A percentile compares a stretch with the other conserved stretches of the same genome.
These are phyloP conservation scores for Eristalis tenax DNA, from an alignment of 2,888 invertebrate genomes.

Conservation along the genomic window DNA sequence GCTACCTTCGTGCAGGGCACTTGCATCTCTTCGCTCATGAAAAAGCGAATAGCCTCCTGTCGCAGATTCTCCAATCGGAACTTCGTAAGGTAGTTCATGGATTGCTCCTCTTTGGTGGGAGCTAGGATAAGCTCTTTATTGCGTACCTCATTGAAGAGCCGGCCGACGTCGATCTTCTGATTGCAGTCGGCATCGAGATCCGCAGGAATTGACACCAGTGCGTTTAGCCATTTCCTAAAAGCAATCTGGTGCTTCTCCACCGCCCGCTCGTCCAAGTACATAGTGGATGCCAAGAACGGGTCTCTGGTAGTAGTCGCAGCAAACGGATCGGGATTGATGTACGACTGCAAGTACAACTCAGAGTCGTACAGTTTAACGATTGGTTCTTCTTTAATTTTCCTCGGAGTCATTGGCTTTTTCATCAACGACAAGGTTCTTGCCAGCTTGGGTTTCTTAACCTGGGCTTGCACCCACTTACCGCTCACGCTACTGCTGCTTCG, in stretches of 20 bases:
- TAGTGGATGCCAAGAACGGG: constrained; percentile 86
- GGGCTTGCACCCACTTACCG: constrained; percentile 76
- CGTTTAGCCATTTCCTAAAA: constrained; percentile 91
- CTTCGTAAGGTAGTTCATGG: constrained; percentile 86
- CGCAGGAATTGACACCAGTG: constrained; percentile 87
- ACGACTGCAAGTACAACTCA: constrained; percentile 79
- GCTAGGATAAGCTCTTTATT: constrained; percentile 86
- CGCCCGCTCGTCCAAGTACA: constrained; percentile 87
- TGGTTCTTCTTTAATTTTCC: constrained; percentile 74
- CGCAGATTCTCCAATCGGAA: constrained; percentile 86
- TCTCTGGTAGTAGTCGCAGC: constrained; percentile 84
- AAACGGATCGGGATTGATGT: constrained; percentile 82
- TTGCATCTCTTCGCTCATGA: constrained; percentile 84
- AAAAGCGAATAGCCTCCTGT: constrained; percentile 85
- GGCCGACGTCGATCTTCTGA: constrained; percentile 86
- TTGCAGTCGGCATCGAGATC: constrained; percentile 86
- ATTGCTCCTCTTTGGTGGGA: constrained; percentile 87
- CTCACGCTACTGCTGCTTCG: constrained; percentile 54
- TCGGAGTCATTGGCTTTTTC: constrained; percentile 77
- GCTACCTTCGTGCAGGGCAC: constrained; percentile 86
- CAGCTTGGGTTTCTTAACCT: constrained; percentile 76
- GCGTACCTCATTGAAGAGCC: constrained; percentile 88
- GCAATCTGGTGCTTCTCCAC: constrained; percentile 86
- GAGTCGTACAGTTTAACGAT: constrained; percentile 78
- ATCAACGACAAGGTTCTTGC: constrained; percentile 75